Percentiles rank a stretch among this genome's conserved stretches.
phyloP scores from a whole-genome alignment of 2,888 invertebrate species.

The Biston betularia region DNA sequence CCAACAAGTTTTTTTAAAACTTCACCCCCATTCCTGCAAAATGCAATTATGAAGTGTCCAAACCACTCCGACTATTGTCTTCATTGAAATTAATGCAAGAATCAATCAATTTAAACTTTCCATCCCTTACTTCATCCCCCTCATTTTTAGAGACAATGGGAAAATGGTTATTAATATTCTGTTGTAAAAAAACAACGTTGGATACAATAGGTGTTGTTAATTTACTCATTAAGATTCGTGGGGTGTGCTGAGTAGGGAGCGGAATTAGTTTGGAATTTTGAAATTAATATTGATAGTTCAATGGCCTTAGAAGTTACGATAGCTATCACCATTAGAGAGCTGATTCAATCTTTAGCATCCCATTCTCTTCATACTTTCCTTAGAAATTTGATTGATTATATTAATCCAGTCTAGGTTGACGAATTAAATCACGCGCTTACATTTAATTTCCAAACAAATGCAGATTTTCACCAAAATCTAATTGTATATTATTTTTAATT shows the following conservation, averaged over 20 bases:
- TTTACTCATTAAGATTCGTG: conserved; percentile 84
- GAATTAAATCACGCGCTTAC: no score
- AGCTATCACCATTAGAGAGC: neutral
- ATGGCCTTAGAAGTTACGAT: conserved; percentile 10
- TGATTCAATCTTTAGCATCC: neutral
- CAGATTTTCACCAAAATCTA: no score
- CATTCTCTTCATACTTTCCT: neutral
- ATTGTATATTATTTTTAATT: no score
- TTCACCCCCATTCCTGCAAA: conserved; percentile 47
- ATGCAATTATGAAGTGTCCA: conserved; percentile 75
- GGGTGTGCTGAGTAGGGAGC: conserved; percentile 61
- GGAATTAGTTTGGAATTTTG: conserved; percentile 55
- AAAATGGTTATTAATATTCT: conserved; percentile 82
- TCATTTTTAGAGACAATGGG: conserved; percentile 71
- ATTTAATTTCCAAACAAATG: no score
- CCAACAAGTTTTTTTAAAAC: conserved; percentile 16
- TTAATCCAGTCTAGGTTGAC: no score
- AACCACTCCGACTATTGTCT: conserved; percentile 77
- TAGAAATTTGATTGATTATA: no score
- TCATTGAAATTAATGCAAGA: conserved; percentile 84
- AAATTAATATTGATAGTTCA: conserved; percentile 50
- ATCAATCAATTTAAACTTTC: conserved; percentile 81
- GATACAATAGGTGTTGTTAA: conserved; percentile 85
- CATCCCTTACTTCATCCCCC: conserved; percentile 60
- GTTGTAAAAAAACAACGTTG: conserved; percentile 75